Evolutionary conservation across 1,140 invertebrate species (phyloP).

Genomic region (Contarinia nasturtii): DNA sequence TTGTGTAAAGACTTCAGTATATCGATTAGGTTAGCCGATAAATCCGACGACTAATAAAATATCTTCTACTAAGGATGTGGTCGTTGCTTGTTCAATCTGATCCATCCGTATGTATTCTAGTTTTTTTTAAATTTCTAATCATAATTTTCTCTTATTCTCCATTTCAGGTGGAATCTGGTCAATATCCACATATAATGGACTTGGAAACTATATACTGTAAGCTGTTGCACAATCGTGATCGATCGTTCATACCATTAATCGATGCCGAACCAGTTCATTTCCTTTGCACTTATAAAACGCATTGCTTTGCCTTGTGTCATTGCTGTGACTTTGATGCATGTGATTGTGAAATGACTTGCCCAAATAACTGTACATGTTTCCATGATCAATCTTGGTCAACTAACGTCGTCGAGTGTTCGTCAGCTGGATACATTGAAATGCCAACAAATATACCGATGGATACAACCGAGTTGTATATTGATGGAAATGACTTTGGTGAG

Average conservation of each 20-base stretch:
- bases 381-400: conserved; percentile 86
- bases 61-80: too few species aligned
- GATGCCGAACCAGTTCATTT: conserved; percentile 75
- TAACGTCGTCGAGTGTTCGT: conserved; percentile 82
- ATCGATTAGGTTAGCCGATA: too few species aligned
- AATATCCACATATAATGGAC: conserved; percentile 79
- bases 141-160: too few species aligned
- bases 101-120: too few species aligned
- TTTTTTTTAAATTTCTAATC: too few species aligned
- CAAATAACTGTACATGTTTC: conserved; percentile 82
- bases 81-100: too few species aligned
- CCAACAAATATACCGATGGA: conserved; percentile 84
- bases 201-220: conserved; percentile 80
- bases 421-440: conserved; percentile 56
- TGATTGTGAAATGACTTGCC: conserved; percentile 90
- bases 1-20: too few species aligned
- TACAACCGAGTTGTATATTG: conserved; percentile 79
- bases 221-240: conserved; percentile 64
- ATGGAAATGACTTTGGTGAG: conserved; percentile 74
- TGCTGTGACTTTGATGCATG: conserved; percentile 91
- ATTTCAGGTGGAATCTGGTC: conserved; percentile 30
- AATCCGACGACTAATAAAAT: too few species aligned
- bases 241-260: conserved; percentile 60
- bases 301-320: conserved; percentile 81
- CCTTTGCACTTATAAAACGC: conserved; percentile 77